Evolutionary conservation across 2,113 vertebrate species (phyloP).

Genomic region (Gobiocypris rarus): DNA sequence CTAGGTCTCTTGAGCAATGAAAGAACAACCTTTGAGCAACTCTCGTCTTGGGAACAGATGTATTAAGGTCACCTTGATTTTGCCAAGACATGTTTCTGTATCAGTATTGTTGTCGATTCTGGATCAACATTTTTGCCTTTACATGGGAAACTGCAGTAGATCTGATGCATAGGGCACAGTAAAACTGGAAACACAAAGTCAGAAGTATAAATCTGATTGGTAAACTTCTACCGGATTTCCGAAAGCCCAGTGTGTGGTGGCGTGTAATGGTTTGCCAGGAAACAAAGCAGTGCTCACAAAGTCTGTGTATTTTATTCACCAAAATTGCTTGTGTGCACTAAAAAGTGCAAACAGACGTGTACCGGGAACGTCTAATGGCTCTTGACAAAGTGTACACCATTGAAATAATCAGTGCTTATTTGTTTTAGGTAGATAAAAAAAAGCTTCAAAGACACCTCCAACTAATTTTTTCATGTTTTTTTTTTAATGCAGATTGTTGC

Average conservation of each 20-base stretch:
- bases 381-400: background rate
- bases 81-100: background rate
- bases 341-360: background rate
- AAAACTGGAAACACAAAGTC: background rate
- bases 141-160: background rate
- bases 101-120: background rate
- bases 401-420: background rate
- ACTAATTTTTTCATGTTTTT: background rate
- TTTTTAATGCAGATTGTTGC: background rate
- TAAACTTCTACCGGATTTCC: background rate
- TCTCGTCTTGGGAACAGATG: background rate
- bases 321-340: background rate
- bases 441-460: background rate
- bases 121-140: no score
- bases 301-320: background rate
- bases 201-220: background rate
- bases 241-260: background rate
- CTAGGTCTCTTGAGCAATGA: background rate
- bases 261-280: background rate
- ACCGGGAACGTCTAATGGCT: background rate
- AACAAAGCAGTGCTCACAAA: background rate
- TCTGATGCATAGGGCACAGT: background rate
- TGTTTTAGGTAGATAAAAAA: background rate
- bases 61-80: slow-evolving; percentile 13
- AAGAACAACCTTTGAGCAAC: background rate